These are phyloP conservation scores for Pardosa pseudoannulata DNA, from an alignment of 2,888 invertebrate genomes.

Conservation along the genomic window DNA sequence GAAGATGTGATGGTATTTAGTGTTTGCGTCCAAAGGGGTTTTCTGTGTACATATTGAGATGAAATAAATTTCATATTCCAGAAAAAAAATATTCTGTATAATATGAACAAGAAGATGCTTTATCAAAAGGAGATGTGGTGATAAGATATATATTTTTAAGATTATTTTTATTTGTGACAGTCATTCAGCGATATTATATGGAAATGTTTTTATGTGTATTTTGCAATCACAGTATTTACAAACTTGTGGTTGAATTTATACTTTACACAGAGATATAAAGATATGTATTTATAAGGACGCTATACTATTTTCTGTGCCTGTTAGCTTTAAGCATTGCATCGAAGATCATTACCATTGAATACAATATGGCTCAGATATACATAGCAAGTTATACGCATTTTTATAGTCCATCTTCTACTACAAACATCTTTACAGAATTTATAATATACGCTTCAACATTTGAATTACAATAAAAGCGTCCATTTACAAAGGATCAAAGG, in stretches of 20 bases:
- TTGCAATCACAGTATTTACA: too few species aligned
- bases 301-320: neutral
- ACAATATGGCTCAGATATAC: too few species aligned
- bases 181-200: too few species aligned
- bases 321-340: neutral
- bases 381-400: too few species aligned
- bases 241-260: neutral
- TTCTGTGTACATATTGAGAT: neutral
- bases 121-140: neutral
- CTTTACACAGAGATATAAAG: neutral
- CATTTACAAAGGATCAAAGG: too few species aligned
- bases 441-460: too few species aligned
- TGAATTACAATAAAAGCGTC: too few species aligned
- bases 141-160: neutral
- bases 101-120: neutral
- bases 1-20: too few species aligned
- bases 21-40: neutral
- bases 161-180: neutral
- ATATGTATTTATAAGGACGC: neutral
- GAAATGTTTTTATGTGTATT: too few species aligned
- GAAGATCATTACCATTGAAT: neutral
- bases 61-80: neutral
- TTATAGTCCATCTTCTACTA: too few species aligned
- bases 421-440: too few species aligned
- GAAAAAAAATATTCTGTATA: neutral